Conservation (phyloP, 2,888 invertebrate species). For the Orchesella flavescens region DNA sequence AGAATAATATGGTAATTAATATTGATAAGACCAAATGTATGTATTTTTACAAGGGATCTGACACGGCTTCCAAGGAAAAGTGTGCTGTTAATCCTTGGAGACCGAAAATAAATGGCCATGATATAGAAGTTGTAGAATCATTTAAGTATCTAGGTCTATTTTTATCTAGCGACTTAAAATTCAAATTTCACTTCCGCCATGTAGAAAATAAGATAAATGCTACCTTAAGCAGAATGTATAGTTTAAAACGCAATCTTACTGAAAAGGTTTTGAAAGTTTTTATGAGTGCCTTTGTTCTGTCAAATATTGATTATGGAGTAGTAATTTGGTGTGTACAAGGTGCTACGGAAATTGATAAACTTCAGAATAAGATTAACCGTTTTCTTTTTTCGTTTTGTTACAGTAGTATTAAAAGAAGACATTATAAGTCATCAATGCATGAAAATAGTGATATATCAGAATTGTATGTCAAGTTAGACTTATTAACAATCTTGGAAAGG, state of each 20-base stretch:
- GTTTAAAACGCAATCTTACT: slow-evolving; percentile 12
- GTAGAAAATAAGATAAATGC: slow-evolving; percentile 8
- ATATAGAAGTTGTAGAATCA: background rate
- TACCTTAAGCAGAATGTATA: slow-evolving; percentile 23
- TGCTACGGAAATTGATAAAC: background rate
- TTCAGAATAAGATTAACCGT: slow-evolving; percentile 2
- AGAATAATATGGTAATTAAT: slow-evolving; percentile 43
- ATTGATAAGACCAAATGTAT: slow-evolving; percentile 35
- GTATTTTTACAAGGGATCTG: slow-evolving; percentile 21
- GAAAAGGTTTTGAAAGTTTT: slow-evolving; percentile 22
- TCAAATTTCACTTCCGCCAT: background rate
- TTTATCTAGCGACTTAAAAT: slow-evolving; percentile 12
- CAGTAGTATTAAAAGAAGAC: no score
- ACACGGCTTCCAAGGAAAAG: background rate
- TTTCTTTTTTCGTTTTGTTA: background rate
- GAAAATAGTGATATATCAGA: no score
- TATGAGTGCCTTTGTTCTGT: no score
- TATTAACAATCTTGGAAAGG: no score
- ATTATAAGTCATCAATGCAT: no score
- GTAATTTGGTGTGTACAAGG: no score
- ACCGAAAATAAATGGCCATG: background rate
- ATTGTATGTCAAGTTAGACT: no score
- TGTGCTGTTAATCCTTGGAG: background rate
- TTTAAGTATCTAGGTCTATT: slow-evolving; percentile 50
- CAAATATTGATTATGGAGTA: no score